Evolutionary conservation across 2,888 invertebrate genomes (phyloP).

Genomic region (Deilephila porcellus): DNA sequence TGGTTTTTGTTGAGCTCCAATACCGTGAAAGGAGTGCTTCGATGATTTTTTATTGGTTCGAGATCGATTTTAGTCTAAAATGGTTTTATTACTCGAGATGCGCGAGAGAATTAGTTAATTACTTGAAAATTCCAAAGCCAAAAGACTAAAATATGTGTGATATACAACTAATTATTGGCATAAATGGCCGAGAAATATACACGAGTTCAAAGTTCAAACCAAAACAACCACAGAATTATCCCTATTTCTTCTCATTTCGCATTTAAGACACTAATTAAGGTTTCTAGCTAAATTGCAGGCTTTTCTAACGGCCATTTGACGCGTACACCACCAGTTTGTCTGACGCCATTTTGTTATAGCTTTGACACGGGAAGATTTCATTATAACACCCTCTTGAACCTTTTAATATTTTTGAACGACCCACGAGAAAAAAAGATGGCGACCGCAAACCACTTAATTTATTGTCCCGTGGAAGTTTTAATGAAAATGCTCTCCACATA

Average conservation of each 20-base stretch:
- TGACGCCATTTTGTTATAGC: slow-evolving; percentile 11
- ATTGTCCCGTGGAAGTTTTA: slow-evolving; percentile 20
- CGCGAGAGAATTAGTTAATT: no score
- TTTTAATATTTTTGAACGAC: slow-evolving; percentile 19
- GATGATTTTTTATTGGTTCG: neutral
- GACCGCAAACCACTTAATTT: slow-evolving; percentile 18
- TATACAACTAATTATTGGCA: no score
- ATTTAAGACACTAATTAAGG: neutral
- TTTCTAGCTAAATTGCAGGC: neutral
- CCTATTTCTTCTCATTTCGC: neutral
- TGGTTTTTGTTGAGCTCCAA: slow-evolving; percentile 7
- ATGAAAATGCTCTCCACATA: slow-evolving; percentile 16
- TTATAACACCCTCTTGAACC: neutral
- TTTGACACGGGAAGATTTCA: slow-evolving; percentile 5
- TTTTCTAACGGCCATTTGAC: slow-evolving; percentile 5
- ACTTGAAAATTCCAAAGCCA: no score
- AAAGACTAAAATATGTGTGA: no score
- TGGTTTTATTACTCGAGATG: neutral
- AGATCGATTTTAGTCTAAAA: neutral
- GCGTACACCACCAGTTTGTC: slow-evolving; percentile 9
- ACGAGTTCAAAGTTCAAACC: no score
- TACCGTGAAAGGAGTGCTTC: neutral
- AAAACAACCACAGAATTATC: neutral
- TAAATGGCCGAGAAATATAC: no score
- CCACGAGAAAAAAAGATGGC: slow-evolving; percentile 15